Evolutionary conservation across 2,888 invertebrate genomes (phyloP).

Genomic region (Drosophila antonietae): DNA sequence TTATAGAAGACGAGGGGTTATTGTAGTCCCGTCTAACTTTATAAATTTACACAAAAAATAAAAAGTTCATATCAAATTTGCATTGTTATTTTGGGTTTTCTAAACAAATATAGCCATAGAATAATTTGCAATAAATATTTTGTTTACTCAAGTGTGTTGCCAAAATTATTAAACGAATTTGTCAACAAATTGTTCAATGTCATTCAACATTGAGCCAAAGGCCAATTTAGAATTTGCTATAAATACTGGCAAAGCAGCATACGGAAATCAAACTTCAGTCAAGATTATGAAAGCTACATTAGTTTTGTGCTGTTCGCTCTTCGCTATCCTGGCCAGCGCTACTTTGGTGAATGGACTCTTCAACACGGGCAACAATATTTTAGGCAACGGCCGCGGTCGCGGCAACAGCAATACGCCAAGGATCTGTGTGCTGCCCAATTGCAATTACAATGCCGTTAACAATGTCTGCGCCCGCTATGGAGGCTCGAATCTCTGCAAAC

Average conservation of each 20-base stretch:
- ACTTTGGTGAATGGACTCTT: conserved; percentile 1
- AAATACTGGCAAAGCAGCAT: conserved; percentile 20
- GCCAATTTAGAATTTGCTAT: conserved; percentile 25
- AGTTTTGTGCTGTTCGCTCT: conserved; percentile 32
- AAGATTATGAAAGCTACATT: conserved; percentile 48
- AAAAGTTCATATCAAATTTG: too few relatives aligned
- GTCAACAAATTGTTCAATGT: conserved; percentile 27
- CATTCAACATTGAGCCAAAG: conserved; percentile 4
- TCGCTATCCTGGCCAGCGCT: conserved; percentile 27
- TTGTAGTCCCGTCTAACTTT: too few relatives aligned
- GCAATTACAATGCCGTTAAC: conserved; percentile 21
- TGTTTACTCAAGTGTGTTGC: conserved; percentile 39
- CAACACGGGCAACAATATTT: neutral
- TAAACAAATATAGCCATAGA: neutral
- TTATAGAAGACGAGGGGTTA: neutral
- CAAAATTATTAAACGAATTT: neutral
- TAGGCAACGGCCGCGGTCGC: neutral
- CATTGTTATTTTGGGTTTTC: neutral
- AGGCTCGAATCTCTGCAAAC: conserved; percentile 58
- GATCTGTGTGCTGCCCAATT: conserved; percentile 45
- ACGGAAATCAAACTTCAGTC: conserved; percentile 1
- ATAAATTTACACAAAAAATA: too few relatives aligned
- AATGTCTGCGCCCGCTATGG: conserved; percentile 55
- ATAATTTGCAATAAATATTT: neutral
- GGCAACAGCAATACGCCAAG: conserved; percentile 22